Conservation (phyloP, 2,888 invertebrate genomes). For the Rotaria socialis region DNA sequence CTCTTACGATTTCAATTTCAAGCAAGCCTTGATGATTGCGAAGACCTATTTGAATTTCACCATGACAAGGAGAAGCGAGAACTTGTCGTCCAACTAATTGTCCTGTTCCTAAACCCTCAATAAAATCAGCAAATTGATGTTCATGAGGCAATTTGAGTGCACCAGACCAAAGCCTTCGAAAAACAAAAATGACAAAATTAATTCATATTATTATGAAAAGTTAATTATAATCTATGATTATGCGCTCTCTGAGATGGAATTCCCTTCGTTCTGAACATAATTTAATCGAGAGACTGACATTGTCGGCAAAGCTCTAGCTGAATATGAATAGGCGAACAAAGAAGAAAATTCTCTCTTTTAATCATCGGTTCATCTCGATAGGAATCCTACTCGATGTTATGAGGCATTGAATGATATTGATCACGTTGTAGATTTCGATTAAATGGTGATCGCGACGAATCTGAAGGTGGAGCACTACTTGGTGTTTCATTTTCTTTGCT, state of each 20-base stretch:
- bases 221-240: too few species aligned
- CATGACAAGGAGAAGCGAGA: constrained; percentile 87
- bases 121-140: constrained; percentile 65
- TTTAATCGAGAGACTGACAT: too few species aligned
- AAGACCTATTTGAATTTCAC: constrained; percentile 86
- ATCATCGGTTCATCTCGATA: too few species aligned
- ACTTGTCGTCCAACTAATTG: constrained; percentile 96
- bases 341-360: too few species aligned
- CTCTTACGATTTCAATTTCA: constrained; percentile 93
- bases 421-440: neutral
- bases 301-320: too few species aligned
- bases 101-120: constrained; percentile 91
- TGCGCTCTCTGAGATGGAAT: too few species aligned
- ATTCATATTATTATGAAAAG: too few species aligned
- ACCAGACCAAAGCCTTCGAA: constrained; percentile 44
- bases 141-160: constrained; percentile 42
- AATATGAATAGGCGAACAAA: too few species aligned
- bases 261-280: too few species aligned
- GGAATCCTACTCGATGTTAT: neutral
- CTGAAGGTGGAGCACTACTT: neutral
- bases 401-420: constrained; percentile 29
- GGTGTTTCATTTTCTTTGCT: constrained; percentile 24
- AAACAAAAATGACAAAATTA: too few species aligned
- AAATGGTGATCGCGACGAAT: neutral
- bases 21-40: constrained; percentile 83